Percentiles rank a stretch among this genome's conserved stretches.
phyloP scores from a whole-genome alignment of 2,888 invertebrate species.

The Orgyia antiqua region DNA sequence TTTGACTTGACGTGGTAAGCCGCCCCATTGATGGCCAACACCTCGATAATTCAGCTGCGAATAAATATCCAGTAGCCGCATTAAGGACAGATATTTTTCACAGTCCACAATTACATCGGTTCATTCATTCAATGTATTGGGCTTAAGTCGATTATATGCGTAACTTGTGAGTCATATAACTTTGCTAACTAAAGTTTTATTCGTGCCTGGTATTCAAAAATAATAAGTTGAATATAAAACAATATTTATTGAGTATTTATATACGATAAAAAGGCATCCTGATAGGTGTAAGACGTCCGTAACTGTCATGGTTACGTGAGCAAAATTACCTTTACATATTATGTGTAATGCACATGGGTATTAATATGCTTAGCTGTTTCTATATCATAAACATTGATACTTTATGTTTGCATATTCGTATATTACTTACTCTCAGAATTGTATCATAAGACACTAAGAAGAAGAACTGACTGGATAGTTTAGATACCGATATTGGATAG shows the following conservation, averaged over 20 bases:
- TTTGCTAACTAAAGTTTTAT: conserved; percentile 8
- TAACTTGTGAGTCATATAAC: conserved; percentile 19
- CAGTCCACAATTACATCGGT: conserved; percentile 39
- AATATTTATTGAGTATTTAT: conserved; percentile 13
- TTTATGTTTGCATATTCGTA: too few relatives aligned
- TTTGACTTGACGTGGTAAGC: conserved; percentile 59
- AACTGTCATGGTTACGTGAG: conserved; percentile 8
- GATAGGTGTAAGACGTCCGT: conserved; percentile 7
- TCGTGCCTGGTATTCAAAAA: conserved; percentile 11
- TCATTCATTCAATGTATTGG: conserved; percentile 34
- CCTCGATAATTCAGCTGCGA: conserved; percentile 43
- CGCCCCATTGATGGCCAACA: conserved; percentile 55
- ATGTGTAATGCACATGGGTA: too few relatives aligned
- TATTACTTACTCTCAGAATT: too few relatives aligned
- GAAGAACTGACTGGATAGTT: too few relatives aligned
- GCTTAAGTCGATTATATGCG: conserved; percentile 17
- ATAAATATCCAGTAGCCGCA: conserved; percentile 43
- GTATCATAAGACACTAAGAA: too few relatives aligned
- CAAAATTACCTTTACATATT: conserved; percentile 7
- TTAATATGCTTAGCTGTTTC: too few relatives aligned
- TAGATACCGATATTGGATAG: too few relatives aligned
- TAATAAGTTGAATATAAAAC: conserved; percentile 10
- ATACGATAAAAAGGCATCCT: conserved; percentile 5
- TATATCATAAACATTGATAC: too few relatives aligned
- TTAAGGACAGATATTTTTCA: conserved; percentile 45